Base-by-base conservation (phyloP, 2,888 invertebrate species). In the Atethmia centrago region DNA sequence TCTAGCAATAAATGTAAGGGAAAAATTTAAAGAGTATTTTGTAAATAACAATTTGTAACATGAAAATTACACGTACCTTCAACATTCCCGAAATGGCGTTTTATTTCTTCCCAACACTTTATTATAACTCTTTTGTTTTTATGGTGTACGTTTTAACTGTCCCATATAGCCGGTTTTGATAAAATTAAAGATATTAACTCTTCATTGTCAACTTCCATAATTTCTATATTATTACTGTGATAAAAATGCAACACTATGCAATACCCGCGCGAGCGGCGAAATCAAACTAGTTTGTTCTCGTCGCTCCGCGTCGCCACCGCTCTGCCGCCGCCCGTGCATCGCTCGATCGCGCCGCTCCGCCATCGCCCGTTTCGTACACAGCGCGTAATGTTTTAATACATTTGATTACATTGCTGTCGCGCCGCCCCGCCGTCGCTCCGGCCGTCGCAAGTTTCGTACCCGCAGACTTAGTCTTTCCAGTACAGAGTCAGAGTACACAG, bases 161-260 rank as follows among this genome's bases (percentile, higher is more conserved):
- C 51, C 63, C 53, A 53, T 70, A 72, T 31, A 61, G 62, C 73
- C 55, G 68, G 73, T 73, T 73, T 73, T 62, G 68, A 73, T 73
- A 68, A 73, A 68, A 73, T 72, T 28, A 62, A 73, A 68, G 68
- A 73, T 61, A 68, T 67, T 47, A 68, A 62, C 62, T 73, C 68
- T 68, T 68, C 73, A 59, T 66, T 66, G 42, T 66, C 65, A 65
- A 65, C 3, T 53, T 65, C 65, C 65, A 65, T 55, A 12, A 66
- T 28, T 66, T 42, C 0, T 0, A 66, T 42, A 66, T 66, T 42
- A 66, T 53, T 55, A 66, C 40, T 65, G 67, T 73, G 61, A 67
- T 67, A 68, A 72, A 72, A 65, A 72, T 64, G 45, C 73, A 73
- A 73, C 68, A 67, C 73, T 73, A 62, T 73, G 67, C 55, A 73